These are phyloP conservation scores for Thaleichthys pacificus DNA, from an alignment of 2,797 vertebrate species.

Conservation along the genomic window DNA sequence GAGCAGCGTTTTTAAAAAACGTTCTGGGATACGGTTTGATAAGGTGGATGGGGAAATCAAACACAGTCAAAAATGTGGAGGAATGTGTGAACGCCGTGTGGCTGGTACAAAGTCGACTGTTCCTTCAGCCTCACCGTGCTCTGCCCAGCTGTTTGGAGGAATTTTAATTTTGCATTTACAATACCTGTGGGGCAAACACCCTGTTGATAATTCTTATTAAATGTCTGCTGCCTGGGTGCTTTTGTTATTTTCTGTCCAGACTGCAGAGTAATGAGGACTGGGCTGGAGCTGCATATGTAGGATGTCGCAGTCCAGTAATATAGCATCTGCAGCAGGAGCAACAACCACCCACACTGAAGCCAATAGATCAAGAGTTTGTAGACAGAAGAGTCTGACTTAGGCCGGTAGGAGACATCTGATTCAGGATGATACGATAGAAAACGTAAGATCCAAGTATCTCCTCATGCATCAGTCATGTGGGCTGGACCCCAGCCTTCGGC, in stretches of 20 bases:
- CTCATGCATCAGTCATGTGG: conserved; percentile 18
- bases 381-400: background rate
- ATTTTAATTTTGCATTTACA: conserved; percentile 28
- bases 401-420: background rate
- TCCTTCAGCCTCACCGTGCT: conserved; percentile 1
- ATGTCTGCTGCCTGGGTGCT: conserved; percentile 13
- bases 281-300: background rate
- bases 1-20: conserved; percentile 41
- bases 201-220: conserved; percentile 29
- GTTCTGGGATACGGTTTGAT: conserved; percentile 33
- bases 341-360: background rate
- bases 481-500: conserved; percentile 16
- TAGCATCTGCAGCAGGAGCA: background rate
- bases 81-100: no score
- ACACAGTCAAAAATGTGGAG: background rate
- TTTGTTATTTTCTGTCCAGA: conserved; percentile 22
- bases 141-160: conserved; percentile 23
- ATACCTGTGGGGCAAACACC: conserved; percentile 31
- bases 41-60: conserved; percentile 54
- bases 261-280: conserved; percentile 21
- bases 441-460: background rate
- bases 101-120: conserved; percentile 1
- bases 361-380: background rate
- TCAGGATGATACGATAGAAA: background rate
- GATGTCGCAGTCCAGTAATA: conserved; percentile 7